These are phyloP conservation scores for Gymnodraco acuticeps DNA, from an alignment of 2,797 vertebrate genomes.

Conservation along the genomic window DNA sequence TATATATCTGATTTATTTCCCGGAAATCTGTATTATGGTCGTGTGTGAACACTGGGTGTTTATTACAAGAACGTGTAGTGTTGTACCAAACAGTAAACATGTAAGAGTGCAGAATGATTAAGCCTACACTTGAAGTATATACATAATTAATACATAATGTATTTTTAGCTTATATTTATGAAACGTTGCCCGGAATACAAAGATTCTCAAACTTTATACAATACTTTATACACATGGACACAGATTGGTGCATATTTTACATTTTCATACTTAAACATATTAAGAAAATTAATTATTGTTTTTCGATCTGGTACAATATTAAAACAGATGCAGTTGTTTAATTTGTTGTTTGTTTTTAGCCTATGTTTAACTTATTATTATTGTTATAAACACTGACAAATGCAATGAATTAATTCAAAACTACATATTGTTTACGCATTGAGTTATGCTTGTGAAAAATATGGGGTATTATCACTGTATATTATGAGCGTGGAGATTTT, in stretches of 20 bases:
- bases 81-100: not conserved
- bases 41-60: not conserved
- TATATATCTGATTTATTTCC: not conserved
- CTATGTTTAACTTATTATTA: conserved; percentile 16
- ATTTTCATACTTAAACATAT: not conserved
- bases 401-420: not conserved
- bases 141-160: not conserved
- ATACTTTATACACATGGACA: not conserved
- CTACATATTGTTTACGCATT: too few species aligned
- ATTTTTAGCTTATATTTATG: too few species aligned
- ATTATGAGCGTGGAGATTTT: not conserved
- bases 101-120: not conserved
- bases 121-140: not conserved
- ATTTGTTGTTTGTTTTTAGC: not conserved
- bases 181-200: not conserved
- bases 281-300: not conserved
- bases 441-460: not conserved
- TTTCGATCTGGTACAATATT: not conserved
- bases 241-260: not conserved
- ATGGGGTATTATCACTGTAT: not conserved
- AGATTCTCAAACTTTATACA: not conserved
- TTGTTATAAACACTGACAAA: not conserved
- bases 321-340: not conserved
- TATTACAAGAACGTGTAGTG: not conserved
- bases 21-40: not conserved